Evolutionary conservation across 2,888 invertebrate genomes (phyloP).

Genomic region (Drosophila rubida): DNA sequence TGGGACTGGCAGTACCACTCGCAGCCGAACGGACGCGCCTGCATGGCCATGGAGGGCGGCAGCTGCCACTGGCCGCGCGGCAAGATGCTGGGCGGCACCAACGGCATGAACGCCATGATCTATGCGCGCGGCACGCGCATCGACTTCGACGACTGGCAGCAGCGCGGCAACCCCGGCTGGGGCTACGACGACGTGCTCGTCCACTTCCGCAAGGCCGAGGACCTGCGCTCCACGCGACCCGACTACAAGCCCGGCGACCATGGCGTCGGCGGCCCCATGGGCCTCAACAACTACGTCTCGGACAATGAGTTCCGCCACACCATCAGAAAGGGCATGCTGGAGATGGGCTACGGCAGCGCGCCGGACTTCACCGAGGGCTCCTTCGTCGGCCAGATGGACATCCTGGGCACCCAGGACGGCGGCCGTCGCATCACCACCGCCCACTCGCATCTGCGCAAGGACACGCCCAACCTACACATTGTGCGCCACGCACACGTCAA

Average conservation of each 20-base stretch:
- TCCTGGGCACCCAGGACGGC: constrained; percentile 93
- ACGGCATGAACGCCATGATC: constrained; percentile 89
- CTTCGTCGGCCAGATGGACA: constrained; percentile 94
- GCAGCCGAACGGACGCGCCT: constrained; percentile 82
- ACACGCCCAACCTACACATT: constrained; percentile 87
- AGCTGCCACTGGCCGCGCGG: constrained; percentile 87
- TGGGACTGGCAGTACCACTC: constrained; percentile 84
- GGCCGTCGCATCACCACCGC: constrained; percentile 92
- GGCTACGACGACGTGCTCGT: constrained; percentile 91
- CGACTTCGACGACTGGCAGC: constrained; percentile 89
- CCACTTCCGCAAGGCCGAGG: constrained; percentile 93
- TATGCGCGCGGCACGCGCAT: constrained; percentile 88
- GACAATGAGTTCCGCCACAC: constrained; percentile 89
- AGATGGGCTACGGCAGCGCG: constrained; percentile 91
- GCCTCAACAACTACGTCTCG: constrained; percentile 88
- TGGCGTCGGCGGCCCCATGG: constrained; percentile 87
- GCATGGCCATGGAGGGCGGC: constrained; percentile 82
- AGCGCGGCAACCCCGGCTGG: constrained; percentile 88
- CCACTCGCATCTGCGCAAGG: constrained; percentile 89
- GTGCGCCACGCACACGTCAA: constrained; percentile 87
- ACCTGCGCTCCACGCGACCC: constrained; percentile 86
- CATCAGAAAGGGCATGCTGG: constrained; percentile 92
- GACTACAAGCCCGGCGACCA: constrained; percentile 85
- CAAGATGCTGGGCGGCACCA: constrained; percentile 89
- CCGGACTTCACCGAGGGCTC: constrained; percentile 92